Conservation (phyloP, 2,888 invertebrate species). For the Xestoiulus laeticollis region DNA sequence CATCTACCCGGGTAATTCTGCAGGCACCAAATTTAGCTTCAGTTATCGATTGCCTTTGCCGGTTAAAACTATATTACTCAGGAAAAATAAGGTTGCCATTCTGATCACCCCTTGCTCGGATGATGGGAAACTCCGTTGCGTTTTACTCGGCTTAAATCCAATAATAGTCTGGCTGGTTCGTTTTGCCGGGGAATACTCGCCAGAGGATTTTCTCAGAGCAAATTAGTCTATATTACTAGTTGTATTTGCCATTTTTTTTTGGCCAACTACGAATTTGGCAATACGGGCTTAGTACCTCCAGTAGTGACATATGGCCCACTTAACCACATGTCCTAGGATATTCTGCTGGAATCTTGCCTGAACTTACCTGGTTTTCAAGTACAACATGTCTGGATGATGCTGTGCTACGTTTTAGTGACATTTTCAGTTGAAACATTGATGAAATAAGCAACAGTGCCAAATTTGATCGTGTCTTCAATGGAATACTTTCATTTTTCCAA, state of each 20-base stretch:
- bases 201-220: neutral
- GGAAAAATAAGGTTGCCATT: constrained; percentile 43
- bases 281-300: neutral
- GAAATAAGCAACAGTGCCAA: neutral
- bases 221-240: neutral
- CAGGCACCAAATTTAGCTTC: constrained; percentile 39
- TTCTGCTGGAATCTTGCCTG: neutral
- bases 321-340: neutral
- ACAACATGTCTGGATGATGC: neutral
- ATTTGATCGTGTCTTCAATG: neutral
- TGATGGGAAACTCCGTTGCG: constrained; percentile 46
- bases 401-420: neutral
- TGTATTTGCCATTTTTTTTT: neutral
- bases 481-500: neutral
- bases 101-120: constrained; percentile 45
- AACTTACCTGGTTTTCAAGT: neutral
- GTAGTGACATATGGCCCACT: neutral
- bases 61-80: constrained; percentile 44
- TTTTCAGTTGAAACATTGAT: neutral
- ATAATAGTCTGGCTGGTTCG: constrained; percentile 47
- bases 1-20: constrained; percentile 47
- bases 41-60: constrained; percentile 46
- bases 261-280: neutral
- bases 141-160: constrained; percentile 49
- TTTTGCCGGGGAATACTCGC: constrained; percentile 43